Percentiles rank a stretch among this genome's conserved stretches.
Conservation (phyloP, 2,888 invertebrate genomes). For the Drosophila paramelanica region DNA sequence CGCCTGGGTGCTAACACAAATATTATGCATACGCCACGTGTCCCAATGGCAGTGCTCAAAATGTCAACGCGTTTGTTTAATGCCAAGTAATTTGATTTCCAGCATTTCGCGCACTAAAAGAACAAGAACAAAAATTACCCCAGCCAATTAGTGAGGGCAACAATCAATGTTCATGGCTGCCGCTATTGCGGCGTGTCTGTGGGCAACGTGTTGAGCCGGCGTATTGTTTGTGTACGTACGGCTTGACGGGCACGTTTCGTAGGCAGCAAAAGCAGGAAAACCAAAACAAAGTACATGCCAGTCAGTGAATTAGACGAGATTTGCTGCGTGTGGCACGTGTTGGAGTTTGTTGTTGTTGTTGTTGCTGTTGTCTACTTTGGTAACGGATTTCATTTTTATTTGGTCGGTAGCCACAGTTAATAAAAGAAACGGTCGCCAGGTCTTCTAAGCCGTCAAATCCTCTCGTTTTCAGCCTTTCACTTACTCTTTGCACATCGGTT, state of each 20-base stretch:
- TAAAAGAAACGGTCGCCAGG: slow-evolving; percentile 43
- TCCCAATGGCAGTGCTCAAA: slow-evolving; percentile 11
- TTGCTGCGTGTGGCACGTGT: slow-evolving; percentile 63
- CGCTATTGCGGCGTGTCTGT: not conserved
- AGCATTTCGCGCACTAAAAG: slow-evolving; percentile 9
- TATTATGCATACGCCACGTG: slow-evolving; percentile 45
- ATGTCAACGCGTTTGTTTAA: slow-evolving; percentile 32
- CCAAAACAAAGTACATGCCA: slow-evolving; percentile 29
- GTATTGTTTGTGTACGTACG: slow-evolving; percentile 42
- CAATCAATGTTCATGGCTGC: slow-evolving; percentile 28
- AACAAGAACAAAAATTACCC: slow-evolving; percentile 1
- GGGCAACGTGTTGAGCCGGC: slow-evolving; percentile 36
- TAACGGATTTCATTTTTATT: slow-evolving; percentile 37
- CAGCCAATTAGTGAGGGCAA: slow-evolving; percentile 62
- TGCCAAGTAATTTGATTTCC: slow-evolving; percentile 39
- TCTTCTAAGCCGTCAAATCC: slow-evolving; percentile 48
- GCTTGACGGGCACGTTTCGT: slow-evolving; percentile 58
- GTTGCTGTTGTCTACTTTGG: not conserved
- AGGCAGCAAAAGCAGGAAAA: slow-evolving; percentile 8
- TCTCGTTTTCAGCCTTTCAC: slow-evolving; percentile 13
- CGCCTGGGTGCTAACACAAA: slow-evolving; percentile 5
- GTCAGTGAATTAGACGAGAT: slow-evolving; percentile 62
- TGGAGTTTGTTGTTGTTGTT: slow-evolving; percentile 5
- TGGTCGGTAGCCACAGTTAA: slow-evolving; percentile 30
- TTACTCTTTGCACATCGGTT: slow-evolving; percentile 3